These are phyloP conservation scores for Heliconius sara DNA, from an alignment of 2,888 invertebrate species.

Conservation along the genomic window DNA sequence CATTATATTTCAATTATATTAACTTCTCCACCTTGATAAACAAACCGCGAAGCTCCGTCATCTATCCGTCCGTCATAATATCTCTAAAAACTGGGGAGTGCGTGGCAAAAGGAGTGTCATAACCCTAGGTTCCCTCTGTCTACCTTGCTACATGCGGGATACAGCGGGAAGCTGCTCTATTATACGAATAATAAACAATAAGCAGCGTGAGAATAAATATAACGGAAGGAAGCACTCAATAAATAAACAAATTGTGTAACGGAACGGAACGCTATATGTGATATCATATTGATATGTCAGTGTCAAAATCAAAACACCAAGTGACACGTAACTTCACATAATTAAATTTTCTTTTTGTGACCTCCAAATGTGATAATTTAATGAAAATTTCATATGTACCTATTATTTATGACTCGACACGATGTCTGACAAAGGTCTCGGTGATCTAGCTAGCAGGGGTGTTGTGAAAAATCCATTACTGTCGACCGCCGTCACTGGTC, in stretches of 20 bases:
- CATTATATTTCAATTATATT: too few relatives aligned
- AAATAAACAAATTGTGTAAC: conserved; percentile 36
- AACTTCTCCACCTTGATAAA: too few relatives aligned
- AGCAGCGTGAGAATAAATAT: not conserved
- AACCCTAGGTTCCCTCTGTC: not conserved
- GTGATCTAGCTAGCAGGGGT: conserved; percentile 73
- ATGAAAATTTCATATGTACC: conserved; percentile 68
- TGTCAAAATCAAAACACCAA: conserved; percentile 73
- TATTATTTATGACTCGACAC: conserved; percentile 58
- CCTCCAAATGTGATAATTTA: conserved; percentile 80
- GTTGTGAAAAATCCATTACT: conserved; percentile 87
- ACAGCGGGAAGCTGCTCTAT: not conserved
- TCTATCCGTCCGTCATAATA: not conserved
- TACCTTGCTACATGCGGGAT: not conserved
- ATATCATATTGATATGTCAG: conserved; percentile 46
- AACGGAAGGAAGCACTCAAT: conserved; percentile 37
- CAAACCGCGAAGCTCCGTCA: too few relatives aligned
- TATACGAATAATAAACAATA: not conserved
- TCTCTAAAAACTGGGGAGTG: not conserved
- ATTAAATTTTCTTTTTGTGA: conserved; percentile 80
- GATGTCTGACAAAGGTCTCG: conserved; percentile 80
- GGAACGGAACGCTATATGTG: conserved; percentile 27
- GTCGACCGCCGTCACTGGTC: conserved; percentile 88
- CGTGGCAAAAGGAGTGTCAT: not conserved
- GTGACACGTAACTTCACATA: conserved; percentile 82